Conservation (phyloP, 2,888 invertebrate genomes). For the Zootermopsis nevadensis region DNA sequence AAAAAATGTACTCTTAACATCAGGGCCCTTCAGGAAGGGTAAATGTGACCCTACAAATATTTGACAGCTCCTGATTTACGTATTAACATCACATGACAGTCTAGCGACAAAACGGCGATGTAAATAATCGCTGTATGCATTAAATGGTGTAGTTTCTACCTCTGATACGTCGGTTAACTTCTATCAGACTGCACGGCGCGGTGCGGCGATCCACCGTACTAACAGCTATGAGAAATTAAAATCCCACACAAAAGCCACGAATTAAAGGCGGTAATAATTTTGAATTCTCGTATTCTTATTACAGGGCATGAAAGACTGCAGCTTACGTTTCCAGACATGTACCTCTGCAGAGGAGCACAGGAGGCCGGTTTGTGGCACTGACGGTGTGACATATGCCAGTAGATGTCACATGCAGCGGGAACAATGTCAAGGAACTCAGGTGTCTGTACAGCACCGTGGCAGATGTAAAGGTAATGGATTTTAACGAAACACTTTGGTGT, state of each 20-base stretch:
- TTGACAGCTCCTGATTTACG: too few species aligned
- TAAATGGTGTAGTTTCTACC: neutral
- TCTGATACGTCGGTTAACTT: neutral
- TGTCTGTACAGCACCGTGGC: constrained; percentile 79
- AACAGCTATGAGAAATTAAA: too few species aligned
- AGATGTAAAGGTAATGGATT: constrained; percentile 74
- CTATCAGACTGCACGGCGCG: neutral
- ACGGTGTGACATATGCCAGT: constrained; percentile 84
- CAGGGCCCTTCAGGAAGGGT: too few species aligned
- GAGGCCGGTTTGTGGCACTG: constrained; percentile 80
- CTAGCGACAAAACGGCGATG: too few species aligned
- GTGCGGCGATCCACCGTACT: too few species aligned
- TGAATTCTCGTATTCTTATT: constrained; percentile 16
- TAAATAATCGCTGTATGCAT: neutral
- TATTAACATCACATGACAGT: too few species aligned
- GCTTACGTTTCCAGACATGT: constrained; percentile 26
- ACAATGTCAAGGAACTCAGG: constrained; percentile 79
- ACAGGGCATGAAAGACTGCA: constrained; percentile 34
- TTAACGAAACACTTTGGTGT: too few species aligned
- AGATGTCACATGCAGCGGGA: constrained; percentile 82
- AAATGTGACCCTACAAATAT: neutral
- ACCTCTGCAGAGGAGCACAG: constrained; percentile 54
- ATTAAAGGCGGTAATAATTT: neutral
- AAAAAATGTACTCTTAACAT: too few species aligned
- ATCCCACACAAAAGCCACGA: neutral